These are phyloP conservation scores for Coboldia fuscipes DNA, from an alignment of 1,140 invertebrate genomes.

Conservation along the genomic window DNA sequence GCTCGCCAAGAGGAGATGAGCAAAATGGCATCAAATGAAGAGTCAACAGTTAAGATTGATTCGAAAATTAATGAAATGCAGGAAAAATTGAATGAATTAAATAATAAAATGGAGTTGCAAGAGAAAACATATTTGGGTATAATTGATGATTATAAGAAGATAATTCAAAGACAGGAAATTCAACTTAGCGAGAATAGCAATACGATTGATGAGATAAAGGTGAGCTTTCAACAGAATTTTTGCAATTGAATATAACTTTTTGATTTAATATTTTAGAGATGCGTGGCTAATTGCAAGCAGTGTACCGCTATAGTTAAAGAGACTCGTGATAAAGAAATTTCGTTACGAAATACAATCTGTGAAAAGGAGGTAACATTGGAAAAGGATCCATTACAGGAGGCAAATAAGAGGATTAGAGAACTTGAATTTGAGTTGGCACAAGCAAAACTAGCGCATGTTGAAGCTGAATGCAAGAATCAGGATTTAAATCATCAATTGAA, in stretches of 20 bases:
- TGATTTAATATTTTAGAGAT: not conserved
- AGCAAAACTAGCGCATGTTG: constrained; percentile 89
- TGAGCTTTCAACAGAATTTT: constrained; percentile 15
- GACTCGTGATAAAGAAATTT: too few species aligned
- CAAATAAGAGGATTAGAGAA: constrained; percentile 55
- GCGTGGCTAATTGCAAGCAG: too few species aligned
- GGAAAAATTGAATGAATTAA: constrained; percentile 53
- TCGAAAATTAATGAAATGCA: constrained; percentile 61
- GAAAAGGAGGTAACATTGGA: constrained; percentile 4
- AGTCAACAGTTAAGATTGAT: too few species aligned
- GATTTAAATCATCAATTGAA: constrained; percentile 84
- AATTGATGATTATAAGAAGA: constrained; percentile 83
- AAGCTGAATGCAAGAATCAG: constrained; percentile 93
- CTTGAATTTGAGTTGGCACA: constrained; percentile 88
- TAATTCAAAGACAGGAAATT: constrained; percentile 71
- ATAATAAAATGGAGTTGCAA: constrained; percentile 51
- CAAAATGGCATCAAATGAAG: too few species aligned
- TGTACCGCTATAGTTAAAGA: too few species aligned
- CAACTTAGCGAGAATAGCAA: constrained; percentile 46
- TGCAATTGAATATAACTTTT: not conserved
- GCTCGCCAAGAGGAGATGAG: too few species aligned
- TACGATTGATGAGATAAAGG: constrained; percentile 32
- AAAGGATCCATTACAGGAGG: constrained; percentile 15
- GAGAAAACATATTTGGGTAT: constrained; percentile 47
- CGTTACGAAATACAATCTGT: not conserved